Percentiles rank a stretch among this genome's conserved stretches.
These are phyloP conservation scores for Drosophila mayaguana DNA, from an alignment of 2,888 invertebrate genomes.

Conservation along the genomic window DNA sequence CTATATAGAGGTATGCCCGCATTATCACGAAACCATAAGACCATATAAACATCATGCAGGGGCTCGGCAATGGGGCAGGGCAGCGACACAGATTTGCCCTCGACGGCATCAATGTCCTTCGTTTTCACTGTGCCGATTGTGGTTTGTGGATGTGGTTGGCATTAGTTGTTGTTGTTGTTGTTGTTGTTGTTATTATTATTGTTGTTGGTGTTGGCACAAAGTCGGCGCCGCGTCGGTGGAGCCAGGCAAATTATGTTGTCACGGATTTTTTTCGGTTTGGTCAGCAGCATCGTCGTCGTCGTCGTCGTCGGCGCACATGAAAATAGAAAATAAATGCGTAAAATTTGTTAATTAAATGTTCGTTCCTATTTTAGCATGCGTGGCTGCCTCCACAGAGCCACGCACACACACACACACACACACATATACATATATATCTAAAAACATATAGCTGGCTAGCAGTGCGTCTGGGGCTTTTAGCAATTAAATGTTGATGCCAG, in stretches of 20 bases:
- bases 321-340: slow-evolving; percentile 81
- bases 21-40: slow-evolving; percentile 95
- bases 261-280: slow-evolving; percentile 53
- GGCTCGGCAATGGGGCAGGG: slow-evolving; percentile 94
- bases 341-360: slow-evolving; percentile 79
- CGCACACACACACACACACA: neutral
- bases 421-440: neutral
- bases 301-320: slow-evolving; percentile 48
- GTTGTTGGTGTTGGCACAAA: slow-evolving; percentile 27
- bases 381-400: slow-evolving; percentile 25
- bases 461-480: slow-evolving; percentile 54
- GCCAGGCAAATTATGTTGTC: slow-evolving; percentile 73
- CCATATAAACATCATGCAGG: slow-evolving; percentile 95
- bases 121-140: slow-evolving; percentile 87
- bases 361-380: slow-evolving; percentile 52
- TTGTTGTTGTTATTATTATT: slow-evolving; percentile 31
- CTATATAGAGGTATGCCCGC: slow-evolving; percentile 95
- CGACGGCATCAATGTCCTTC: slow-evolving; percentile 93
- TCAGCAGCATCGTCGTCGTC: slow-evolving; percentile 49
- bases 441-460: neutral
- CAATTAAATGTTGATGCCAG: slow-evolving; percentile 78
- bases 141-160: slow-evolving; percentile 42
- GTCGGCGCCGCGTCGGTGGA: slow-evolving; percentile 38
- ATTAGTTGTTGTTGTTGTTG: slow-evolving; percentile 38
- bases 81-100: slow-evolving; percentile 94